Percentiles rank a stretch among this genome's conserved stretches.
Evolutionary conservation across 2,113 vertebrate species (phyloP).

Genomic region (Motacilla tschutschensis): DNA sequence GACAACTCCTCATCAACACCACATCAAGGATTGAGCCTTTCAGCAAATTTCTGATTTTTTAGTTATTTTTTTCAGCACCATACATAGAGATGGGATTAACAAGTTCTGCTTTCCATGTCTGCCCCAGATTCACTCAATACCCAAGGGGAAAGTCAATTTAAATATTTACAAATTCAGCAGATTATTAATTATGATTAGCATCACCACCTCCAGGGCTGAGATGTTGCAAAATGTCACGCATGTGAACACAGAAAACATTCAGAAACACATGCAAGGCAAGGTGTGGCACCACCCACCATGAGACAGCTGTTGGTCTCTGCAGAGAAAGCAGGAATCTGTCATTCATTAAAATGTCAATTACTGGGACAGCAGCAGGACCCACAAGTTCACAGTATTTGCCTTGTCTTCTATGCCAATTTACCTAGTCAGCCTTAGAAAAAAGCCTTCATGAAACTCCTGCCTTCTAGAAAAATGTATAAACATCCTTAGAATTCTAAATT

Average conservation of each 20-base stretch:
- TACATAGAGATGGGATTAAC: background rate
- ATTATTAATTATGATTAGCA: constrained; percentile 39
- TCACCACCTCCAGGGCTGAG: constrained; percentile 1
- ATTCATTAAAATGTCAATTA: background rate
- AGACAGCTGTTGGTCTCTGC: background rate
- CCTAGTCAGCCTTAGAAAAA: background rate
- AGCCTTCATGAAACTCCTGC: background rate
- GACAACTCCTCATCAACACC: background rate
- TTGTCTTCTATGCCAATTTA: background rate
- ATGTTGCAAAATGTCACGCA: background rate
- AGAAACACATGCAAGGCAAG: background rate
- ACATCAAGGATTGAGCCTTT: background rate
- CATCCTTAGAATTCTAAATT: background rate
- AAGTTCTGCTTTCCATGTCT: background rate
- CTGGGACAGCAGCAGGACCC: background rate
- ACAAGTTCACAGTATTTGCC: background rate
- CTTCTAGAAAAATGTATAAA: background rate
- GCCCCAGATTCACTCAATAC: background rate
- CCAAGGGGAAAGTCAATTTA: constrained; percentile 5
- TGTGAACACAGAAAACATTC: background rate
- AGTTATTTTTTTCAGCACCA: background rate
- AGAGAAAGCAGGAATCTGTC: background rate
- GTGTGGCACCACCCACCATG: background rate
- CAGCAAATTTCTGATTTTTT: background rate
- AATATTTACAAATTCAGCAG: constrained; percentile 9